These are phyloP conservation scores for Tamias sibiricus DNA, from an alignment of 2,113 vertebrate genomes.

Conservation along the genomic window DNA sequence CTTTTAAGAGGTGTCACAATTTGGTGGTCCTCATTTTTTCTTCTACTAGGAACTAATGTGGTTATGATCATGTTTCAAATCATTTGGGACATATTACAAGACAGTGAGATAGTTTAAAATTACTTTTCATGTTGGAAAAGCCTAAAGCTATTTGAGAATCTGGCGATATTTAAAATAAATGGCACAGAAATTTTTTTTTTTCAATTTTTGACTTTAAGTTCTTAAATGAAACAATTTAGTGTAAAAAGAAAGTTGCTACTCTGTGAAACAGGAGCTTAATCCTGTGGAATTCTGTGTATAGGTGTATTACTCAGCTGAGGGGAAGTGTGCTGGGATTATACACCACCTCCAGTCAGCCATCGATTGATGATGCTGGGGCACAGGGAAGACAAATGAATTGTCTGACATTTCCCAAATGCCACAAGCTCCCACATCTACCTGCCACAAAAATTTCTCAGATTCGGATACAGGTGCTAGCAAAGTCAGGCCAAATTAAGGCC, in stretches of 20 bases:
- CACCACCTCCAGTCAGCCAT: not conserved
- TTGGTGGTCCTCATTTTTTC: not conserved
- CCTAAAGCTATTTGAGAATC: conserved; percentile 7
- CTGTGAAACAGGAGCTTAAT: not conserved
- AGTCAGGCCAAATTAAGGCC: not conserved
- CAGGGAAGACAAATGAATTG: not conserved
- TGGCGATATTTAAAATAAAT: conserved; percentile 39
- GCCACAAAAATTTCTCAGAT: not conserved
- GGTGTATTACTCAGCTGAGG: no score
- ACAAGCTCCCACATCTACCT: not conserved
- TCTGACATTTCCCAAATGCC: not conserved
- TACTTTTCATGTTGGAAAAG: conserved; percentile 19
- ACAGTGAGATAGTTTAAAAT: conserved; percentile 21
- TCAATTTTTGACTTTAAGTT: no score
- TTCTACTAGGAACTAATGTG: not conserved
- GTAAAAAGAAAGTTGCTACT: not conserved
- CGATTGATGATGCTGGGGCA: no score
- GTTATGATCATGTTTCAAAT: conserved; percentile 29
- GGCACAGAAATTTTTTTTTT: no score
- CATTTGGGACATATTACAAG: not conserved
- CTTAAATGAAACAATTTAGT: no score
- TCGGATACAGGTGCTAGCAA: not conserved
- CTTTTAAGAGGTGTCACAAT: not conserved
- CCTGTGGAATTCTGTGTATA: not conserved
- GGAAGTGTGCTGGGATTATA: not conserved